phyloP scores from a whole-genome alignment of 2,797 vertebrate genomes.

The Diglossa cyanea region DNA sequence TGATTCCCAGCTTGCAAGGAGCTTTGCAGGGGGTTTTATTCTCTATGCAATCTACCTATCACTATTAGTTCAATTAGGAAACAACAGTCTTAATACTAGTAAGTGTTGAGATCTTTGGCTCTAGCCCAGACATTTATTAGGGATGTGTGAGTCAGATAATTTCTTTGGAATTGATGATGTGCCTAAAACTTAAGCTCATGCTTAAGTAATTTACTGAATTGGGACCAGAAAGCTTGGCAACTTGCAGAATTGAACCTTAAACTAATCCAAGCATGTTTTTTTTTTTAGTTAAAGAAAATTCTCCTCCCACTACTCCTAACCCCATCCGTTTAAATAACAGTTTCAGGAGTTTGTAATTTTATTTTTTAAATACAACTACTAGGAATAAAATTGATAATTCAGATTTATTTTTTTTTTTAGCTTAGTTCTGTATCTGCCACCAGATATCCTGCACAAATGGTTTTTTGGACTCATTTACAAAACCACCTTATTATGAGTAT shows the following conservation, averaged over 20 bases:
- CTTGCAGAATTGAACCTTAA: neutral
- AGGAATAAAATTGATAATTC: neutral
- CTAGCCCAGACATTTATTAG: neutral
- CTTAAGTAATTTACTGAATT: conserved; percentile 56
- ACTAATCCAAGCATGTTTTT: neutral
- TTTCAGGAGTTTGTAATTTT: neutral
- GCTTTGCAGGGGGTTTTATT: neutral
- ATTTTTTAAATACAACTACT: neutral
- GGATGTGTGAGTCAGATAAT: conserved; percentile 47
- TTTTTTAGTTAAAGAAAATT: neutral
- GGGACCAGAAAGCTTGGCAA: conserved; percentile 29
- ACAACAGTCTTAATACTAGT: neutral
- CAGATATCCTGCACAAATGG: neutral
- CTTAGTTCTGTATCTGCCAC: neutral
- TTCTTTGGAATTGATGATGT: conserved; percentile 48
- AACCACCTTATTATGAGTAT: neutral
- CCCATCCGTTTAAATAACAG: neutral
- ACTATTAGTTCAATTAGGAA: neutral
- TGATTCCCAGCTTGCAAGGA: neutral
- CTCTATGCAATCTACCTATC: neutral
- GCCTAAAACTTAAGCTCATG: conserved; percentile 43
- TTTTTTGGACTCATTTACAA: neutral
- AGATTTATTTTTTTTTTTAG: neutral
- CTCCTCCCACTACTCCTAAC: neutral
- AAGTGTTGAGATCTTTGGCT: conserved; percentile 22